Evolutionary conservation across 1,140 invertebrate species (phyloP).

Genomic region (Maconellicoccus hirsutus): DNA sequence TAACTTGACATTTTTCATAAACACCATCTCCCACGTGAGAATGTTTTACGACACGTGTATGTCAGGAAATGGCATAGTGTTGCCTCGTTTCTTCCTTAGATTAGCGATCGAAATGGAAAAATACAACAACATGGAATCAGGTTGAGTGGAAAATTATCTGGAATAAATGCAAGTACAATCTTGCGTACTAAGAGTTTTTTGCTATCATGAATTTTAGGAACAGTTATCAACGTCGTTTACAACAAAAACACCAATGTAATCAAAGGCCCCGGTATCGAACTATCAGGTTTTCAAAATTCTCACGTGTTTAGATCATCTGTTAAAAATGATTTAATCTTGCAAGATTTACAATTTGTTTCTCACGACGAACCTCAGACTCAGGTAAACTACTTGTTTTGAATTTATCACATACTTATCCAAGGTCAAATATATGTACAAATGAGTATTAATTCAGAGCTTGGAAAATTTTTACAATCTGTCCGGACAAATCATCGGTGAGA

Average conservation of each 20-base stretch:
- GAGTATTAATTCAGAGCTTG: neutral
- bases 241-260: neutral
- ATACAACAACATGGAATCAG: neutral
- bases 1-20: neutral
- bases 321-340: neutral
- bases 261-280: neutral
- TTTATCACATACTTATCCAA: neutral
- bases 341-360: constrained; percentile 3
- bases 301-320: neutral
- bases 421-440: too few species aligned
- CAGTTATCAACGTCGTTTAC: neutral
- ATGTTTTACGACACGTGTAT: constrained; percentile 1
- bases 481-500: constrained; percentile 11
- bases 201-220: neutral
- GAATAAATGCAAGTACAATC: too few species aligned
- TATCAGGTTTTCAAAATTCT: neutral
- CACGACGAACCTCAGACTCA: neutral
- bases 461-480: constrained; percentile 7
- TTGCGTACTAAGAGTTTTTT: too few species aligned
- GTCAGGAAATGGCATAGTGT: neutral
- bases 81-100: neutral
- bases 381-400: neutral
- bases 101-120: constrained; percentile 12
- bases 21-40: neutral
- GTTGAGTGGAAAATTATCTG: neutral